phyloP scores from a whole-genome alignment of 2,888 invertebrate species.

The Stictocephala bisonia region DNA sequence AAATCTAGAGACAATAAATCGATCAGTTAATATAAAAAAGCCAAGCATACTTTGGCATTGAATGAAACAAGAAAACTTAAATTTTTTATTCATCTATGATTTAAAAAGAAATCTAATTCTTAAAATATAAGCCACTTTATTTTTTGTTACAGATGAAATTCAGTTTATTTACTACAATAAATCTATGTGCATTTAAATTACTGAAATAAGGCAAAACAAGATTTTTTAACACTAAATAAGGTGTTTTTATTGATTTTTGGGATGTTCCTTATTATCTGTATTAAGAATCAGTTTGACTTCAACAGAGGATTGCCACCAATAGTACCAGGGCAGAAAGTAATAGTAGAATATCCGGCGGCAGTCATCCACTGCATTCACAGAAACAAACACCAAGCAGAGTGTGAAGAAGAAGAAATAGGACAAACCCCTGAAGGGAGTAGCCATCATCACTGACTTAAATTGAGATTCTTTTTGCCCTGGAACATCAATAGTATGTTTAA shows the following conservation, averaged over 20 bases:
- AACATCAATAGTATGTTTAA: too few species aligned
- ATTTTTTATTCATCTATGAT: too few species aligned
- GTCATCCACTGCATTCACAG: slow-evolving; percentile 23
- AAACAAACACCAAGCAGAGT: slow-evolving; percentile 19
- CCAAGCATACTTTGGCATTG: too few species aligned
- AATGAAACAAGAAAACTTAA: too few species aligned
- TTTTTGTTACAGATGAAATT: too few species aligned
- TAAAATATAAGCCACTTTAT: too few species aligned
- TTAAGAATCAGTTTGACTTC: slow-evolving; percentile 14
- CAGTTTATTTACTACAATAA: too few species aligned
- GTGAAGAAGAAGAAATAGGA: slow-evolving; percentile 18
- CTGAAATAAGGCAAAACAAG: too few species aligned
- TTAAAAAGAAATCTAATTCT: too few species aligned
- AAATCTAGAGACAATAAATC: too few species aligned
- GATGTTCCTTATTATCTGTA: background rate
- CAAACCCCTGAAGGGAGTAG: background rate
- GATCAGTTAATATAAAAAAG: too few species aligned
- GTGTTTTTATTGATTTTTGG: background rate
- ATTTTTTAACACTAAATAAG: background rate
- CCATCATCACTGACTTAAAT: background rate
- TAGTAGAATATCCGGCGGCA: slow-evolving; percentile 20
- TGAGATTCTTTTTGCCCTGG: background rate
- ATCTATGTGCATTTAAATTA: too few species aligned
- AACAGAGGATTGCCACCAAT: slow-evolving; percentile 14
- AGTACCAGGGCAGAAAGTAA: slow-evolving; percentile 30